phyloP scores from a whole-genome alignment of 2,113 vertebrate genomes.

The Nesoenas mayeri region DNA sequence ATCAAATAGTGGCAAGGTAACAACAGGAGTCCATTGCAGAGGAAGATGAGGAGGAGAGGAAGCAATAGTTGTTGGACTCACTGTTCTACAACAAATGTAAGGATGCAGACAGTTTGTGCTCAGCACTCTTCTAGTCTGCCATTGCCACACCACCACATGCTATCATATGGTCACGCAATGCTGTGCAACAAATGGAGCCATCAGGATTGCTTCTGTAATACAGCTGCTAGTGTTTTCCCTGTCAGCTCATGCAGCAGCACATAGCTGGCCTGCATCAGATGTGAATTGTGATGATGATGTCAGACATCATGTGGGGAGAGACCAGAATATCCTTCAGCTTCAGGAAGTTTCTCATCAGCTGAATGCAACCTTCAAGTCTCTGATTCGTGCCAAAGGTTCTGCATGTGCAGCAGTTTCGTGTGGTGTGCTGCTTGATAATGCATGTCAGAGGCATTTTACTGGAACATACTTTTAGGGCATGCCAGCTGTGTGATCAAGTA shows the following conservation, averaged over 20 bases:
- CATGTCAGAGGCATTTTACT: not conserved
- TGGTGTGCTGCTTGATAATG: not conserved
- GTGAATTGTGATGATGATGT: rapidly evolving
- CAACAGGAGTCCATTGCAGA: not conserved
- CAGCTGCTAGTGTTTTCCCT: not conserved
- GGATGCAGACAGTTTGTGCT: rapidly evolving
- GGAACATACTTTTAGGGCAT: not conserved
- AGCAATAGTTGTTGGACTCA: not conserved
- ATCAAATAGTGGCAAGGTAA: not conserved
- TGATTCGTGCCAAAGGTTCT: not conserved
- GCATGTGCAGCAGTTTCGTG: slow-evolving; percentile 2
- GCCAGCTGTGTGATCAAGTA: not conserved
- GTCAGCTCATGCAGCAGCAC: not conserved
- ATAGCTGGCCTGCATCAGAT: not conserved
- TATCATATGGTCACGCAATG: not conserved
- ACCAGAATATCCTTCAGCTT: not conserved
- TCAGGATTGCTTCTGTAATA: not conserved
- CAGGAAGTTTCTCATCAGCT: not conserved
- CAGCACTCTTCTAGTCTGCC: not conserved
- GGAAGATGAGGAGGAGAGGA: not conserved
- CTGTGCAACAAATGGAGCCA: not conserved
- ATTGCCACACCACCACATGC: rapidly evolving
- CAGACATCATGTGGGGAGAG: not conserved
- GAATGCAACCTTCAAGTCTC: not conserved
- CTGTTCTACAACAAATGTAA: not conserved